Conservation (phyloP, 2,797 vertebrate genomes). For the Botia almorhae region DNA sequence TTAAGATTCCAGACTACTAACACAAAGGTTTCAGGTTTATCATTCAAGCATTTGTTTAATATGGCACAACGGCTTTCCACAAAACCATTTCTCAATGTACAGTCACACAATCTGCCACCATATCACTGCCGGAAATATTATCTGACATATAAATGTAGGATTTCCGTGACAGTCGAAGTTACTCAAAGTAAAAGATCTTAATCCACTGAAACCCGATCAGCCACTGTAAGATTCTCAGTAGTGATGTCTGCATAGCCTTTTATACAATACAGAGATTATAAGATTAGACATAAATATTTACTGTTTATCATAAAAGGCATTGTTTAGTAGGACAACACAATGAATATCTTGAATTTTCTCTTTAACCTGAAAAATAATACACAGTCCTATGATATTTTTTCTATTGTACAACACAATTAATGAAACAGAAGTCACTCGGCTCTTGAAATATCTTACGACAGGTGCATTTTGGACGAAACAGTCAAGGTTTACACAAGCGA, state of each 20-base stretch:
- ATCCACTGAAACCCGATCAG: not conserved
- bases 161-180: not conserved
- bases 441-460: conserved; percentile 45
- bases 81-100: not conserved
- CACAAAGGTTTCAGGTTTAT: conserved; percentile 2
- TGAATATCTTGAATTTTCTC: not conserved
- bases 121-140: not conserved
- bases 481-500: conserved; percentile 47
- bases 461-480: conserved; percentile 71
- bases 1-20: not conserved
- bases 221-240: not conserved
- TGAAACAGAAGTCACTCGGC: not conserved
- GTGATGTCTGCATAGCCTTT: not conserved
- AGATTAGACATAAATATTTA: not conserved
- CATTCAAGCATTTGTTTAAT: not conserved
- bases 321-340: not conserved
- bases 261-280: not conserved
- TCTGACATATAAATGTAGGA: not conserved
- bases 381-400: too few relatives aligned
- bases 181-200: not conserved
- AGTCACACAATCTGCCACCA: not conserved
- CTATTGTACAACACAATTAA: too few relatives aligned
- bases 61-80: not conserved
- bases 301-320: not conserved
- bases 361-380: too few relatives aligned